Percentiles rank a stretch among this genome's conserved stretches.
These are phyloP conservation scores for Amphimedon queenslandica DNA, from an alignment of 37 sponge, comb jelly and placozoan genomes.

Conservation along the genomic window DNA sequence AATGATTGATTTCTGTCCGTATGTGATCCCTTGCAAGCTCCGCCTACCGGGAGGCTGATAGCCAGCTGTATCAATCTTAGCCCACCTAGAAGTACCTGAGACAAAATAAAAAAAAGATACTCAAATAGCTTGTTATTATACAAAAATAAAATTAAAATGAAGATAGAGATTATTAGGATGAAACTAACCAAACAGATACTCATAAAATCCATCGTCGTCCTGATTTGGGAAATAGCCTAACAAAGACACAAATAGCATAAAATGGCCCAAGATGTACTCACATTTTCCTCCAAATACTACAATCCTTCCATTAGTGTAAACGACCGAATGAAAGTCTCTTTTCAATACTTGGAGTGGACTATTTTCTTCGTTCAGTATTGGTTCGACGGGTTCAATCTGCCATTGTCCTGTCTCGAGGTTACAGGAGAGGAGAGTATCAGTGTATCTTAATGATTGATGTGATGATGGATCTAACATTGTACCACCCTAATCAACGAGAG, in stretches of 20 bases:
- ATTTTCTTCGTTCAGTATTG: not conserved
- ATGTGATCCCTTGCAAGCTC: no score
- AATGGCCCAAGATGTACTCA: not conserved
- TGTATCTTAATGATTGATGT: no score
- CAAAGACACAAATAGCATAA: slow-evolving; percentile 1
- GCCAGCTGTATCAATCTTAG: no score
- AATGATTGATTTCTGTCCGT: slow-evolving; percentile 24
- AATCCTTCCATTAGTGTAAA: slow-evolving; percentile 18
- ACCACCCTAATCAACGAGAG: not conserved
- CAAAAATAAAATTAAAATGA: not conserved
- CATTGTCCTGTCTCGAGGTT: not conserved
- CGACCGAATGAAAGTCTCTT: slow-evolving; percentile 56
- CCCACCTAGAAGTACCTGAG: no score
- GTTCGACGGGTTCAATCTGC: not conserved
- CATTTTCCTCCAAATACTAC: slow-evolving; percentile 63
- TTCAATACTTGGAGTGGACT: not conserved
- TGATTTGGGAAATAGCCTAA: not conserved
- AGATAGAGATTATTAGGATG: not conserved
- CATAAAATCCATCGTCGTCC: slow-evolving; percentile 43
- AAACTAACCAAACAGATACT: slow-evolving; percentile 6
- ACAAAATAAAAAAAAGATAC: no score
- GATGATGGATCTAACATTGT: no score
- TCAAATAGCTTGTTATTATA: not conserved
- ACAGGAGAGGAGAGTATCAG: not conserved
- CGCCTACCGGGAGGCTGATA: no score